A percentile compares a stretch with the other conserved stretches of the same genome.
Evolutionary conservation across 2,113 vertebrate genomes (phyloP).

Genomic region (Scalopus aquaticus): DNA sequence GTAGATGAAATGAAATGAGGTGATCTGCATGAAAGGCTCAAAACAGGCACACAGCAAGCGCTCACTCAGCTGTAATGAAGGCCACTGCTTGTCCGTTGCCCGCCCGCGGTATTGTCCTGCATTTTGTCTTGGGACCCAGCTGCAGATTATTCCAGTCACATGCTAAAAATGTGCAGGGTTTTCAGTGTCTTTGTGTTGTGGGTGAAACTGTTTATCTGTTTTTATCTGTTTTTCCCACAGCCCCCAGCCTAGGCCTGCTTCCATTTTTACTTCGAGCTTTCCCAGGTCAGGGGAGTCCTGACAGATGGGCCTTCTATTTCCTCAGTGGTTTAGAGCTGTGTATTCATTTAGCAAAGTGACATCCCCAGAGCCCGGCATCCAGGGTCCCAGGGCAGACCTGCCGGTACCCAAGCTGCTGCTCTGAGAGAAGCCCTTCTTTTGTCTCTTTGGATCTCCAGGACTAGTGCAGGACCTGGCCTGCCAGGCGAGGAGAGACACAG

Average conservation of each 20-base stretch:
- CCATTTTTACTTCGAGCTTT: conserved; percentile 40
- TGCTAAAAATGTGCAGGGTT: conserved; percentile 64
- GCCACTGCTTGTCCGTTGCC: neutral
- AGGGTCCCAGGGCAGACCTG: neutral
- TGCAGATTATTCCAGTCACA: conserved; percentile 59
- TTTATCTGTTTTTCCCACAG: neutral
- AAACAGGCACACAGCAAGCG: neutral
- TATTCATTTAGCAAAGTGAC: neutral
- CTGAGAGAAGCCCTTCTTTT: neutral
- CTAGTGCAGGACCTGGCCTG: too few species aligned
- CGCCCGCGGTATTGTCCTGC: neutral
- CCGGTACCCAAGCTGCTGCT: neutral
- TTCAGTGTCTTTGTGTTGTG: conserved; percentile 61
- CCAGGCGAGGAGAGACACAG: neutral
- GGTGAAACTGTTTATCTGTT: neutral
- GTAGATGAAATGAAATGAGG: neutral
- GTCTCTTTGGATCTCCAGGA: neutral
- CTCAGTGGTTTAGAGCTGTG: neutral
- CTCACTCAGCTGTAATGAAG: neutral
- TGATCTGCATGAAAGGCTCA: neutral
- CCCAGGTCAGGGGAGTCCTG: conserved; percentile 54
- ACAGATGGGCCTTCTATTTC: neutral
- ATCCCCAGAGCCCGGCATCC: neutral
- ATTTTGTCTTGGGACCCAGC: conserved; percentile 3
- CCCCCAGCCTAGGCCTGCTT: neutral